Evolutionary conservation across 2,113 vertebrate genomes (phyloP).

Genomic region (Equus quagga): DNA sequence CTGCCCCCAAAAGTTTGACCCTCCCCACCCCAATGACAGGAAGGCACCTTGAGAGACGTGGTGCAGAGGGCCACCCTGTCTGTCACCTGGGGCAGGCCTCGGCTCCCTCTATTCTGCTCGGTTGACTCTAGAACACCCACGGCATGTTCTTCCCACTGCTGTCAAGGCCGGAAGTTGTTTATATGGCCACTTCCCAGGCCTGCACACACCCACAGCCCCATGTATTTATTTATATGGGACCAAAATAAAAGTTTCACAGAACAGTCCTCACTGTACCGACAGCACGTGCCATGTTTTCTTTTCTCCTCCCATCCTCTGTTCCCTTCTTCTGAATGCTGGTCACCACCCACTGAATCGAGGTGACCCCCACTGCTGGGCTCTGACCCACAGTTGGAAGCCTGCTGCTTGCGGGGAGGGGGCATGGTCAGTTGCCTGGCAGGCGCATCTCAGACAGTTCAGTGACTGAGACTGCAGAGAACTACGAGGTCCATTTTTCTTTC

Average conservation of each 20-base stretch:
- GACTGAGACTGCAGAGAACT: background rate
- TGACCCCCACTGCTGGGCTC: fast-evolving
- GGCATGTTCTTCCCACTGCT: background rate
- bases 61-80: too few relatives aligned
- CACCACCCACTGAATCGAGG: too few relatives aligned
- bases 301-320: background rate
- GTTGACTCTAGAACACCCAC: background rate
- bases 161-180: background rate
- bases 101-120: background rate
- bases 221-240: fast-evolving
- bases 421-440: too few relatives aligned
- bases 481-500: background rate
- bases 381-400: background rate
- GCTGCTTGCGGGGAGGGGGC: too few relatives aligned
- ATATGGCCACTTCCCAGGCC: background rate
- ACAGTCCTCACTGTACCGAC: background rate
- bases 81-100: background rate
- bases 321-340: background rate
- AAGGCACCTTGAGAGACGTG: background rate
- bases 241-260: fast-evolving
- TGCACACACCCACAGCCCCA: too few relatives aligned
- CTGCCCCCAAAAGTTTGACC: background rate
- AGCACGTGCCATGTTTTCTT: fast-evolving
- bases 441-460: background rate
- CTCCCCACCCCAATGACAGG: background rate